Conservation (phyloP, 2,888 invertebrate species). For the Augiades crinisus region DNA sequence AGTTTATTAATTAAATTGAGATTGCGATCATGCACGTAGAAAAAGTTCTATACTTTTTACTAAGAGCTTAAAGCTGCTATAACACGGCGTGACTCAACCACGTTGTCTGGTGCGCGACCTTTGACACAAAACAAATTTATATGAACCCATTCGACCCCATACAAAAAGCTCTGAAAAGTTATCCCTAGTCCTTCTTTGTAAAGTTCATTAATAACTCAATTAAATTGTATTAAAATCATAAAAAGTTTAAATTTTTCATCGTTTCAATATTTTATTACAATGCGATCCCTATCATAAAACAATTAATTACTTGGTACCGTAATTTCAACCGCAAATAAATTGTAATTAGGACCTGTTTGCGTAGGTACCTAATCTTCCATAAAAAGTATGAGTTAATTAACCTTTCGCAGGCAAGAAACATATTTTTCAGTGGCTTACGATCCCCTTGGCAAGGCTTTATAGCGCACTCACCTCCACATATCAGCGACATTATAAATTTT, state of each 20-base stretch:
- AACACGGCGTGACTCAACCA: background rate
- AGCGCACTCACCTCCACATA: constrained; percentile 72
- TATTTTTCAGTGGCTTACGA: constrained; percentile 21
- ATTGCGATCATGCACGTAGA: background rate
- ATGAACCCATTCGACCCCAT: background rate
- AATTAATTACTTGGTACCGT: background rate
- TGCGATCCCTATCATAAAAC: background rate
- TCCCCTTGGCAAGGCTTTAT: constrained; percentile 38
- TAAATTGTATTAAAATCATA: background rate
- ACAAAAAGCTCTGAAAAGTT: background rate
- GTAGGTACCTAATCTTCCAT: constrained; percentile 2
- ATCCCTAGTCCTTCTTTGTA: background rate
- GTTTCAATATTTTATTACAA: background rate
- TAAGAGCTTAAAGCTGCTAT: background rate
- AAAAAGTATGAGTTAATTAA: constrained; percentile 18
- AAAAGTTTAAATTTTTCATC: background rate
- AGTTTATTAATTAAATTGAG: background rate
- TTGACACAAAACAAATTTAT: background rate
- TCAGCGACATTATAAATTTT: constrained; percentile 63
- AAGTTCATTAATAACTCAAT: background rate
- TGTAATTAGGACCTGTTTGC: constrained; percentile 9
- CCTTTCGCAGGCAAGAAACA: constrained; percentile 18
- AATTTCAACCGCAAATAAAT: constrained; percentile 3
- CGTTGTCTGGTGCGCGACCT: background rate
- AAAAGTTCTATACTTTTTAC: constrained; percentile 8